Evolutionary conservation across 1,140 invertebrate species (phyloP).

Genomic region (Cecropterus lyciades): DNA sequence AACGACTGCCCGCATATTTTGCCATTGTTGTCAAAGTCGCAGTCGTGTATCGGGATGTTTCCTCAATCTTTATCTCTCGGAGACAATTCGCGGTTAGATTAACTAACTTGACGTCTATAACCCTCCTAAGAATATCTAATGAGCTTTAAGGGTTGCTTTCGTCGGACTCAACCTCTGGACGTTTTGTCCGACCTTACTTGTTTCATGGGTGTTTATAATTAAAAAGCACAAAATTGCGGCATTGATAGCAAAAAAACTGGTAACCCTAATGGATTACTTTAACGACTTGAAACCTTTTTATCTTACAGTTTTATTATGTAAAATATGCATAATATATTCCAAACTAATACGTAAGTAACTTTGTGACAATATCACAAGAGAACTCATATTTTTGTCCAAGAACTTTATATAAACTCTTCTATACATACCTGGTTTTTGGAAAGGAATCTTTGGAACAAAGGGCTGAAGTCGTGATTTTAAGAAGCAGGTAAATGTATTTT

Average conservation of each 20-base stretch:
- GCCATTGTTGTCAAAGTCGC: too few relatives aligned
- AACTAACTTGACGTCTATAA: background rate
- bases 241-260: background rate
- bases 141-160: background rate
- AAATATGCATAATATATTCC: background rate
- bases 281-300: background rate
- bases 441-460: too few relatives aligned
- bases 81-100: too few relatives aligned
- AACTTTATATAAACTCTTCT: too few relatives aligned
- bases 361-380: too few relatives aligned
- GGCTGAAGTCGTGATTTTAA: too few relatives aligned
- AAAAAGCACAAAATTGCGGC: conserved; percentile 3
- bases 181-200: background rate
- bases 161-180: background rate
- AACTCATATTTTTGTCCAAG: too few relatives aligned
- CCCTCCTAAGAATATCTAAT: background rate
- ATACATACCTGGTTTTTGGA: background rate
- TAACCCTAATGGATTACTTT: conserved; percentile 5
- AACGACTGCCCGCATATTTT: too few relatives aligned
- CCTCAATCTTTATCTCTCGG: too few relatives aligned
- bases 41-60: too few relatives aligned
- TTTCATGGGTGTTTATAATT: background rate
- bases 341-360: too few relatives aligned
- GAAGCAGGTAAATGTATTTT: too few relatives aligned
- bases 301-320: background rate